phyloP scores from a whole-genome alignment of 64 coral and sea anemone species.

The Montipora efflorescens region DNA sequence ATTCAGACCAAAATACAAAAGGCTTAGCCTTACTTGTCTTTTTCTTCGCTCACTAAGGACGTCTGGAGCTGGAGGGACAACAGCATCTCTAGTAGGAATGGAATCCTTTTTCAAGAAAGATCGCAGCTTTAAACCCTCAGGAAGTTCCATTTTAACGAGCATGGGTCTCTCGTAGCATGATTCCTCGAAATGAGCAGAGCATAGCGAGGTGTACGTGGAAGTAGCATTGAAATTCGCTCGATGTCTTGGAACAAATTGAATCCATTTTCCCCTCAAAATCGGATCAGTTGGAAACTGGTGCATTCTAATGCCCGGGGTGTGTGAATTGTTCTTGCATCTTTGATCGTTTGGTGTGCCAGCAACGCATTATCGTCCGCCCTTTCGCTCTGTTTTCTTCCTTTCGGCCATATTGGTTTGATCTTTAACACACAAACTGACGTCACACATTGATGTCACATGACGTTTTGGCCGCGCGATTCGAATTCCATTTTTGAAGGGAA shows the following conservation, averaged over 20 bases:
- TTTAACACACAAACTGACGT: slow-evolving; percentile 41
- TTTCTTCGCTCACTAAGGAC: slow-evolving; percentile 3
- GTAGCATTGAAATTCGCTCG: background rate
- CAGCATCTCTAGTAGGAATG: slow-evolving; percentile 19
- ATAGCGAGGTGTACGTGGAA: slow-evolving; percentile 6
- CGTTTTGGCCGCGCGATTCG: slow-evolving; percentile 43
- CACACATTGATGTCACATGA: slow-evolving; percentile 30
- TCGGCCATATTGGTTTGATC: background rate
- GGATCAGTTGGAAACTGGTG: slow-evolving; percentile 52
- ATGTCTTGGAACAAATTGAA: background rate
- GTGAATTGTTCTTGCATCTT: background rate
- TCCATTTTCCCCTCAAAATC: slow-evolving; percentile 15
- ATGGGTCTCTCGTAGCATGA: background rate
- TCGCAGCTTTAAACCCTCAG: background rate
- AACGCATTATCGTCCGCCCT: background rate
- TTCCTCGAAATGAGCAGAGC: slow-evolving; percentile 56
- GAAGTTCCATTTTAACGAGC: background rate
- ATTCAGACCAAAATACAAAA: no score
- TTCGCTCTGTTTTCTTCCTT: slow-evolving; percentile 10
- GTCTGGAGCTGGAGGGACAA: background rate
- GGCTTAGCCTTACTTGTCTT: slow-evolving; percentile 23
- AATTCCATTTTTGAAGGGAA: background rate
- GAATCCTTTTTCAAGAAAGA: background rate
- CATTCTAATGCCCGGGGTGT: slow-evolving; percentile 29
- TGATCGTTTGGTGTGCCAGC: background rate